Evolutionary conservation across 2,888 invertebrate species (phyloP), one percentile per base, ranked within the genome.

Genomic region (Ectropis crepuscularia): DNA sequence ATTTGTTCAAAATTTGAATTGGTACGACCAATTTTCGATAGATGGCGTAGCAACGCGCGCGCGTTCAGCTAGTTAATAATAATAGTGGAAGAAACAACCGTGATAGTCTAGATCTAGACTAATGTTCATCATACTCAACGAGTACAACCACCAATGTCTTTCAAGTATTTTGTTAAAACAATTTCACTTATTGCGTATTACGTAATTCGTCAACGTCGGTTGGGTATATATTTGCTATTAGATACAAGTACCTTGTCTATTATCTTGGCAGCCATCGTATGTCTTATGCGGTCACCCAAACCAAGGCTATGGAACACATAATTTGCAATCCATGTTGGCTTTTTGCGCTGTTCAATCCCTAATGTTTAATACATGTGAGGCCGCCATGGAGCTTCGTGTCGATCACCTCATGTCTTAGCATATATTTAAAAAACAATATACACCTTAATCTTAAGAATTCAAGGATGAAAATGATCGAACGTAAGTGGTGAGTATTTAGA

Each of bases 221-320:
- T 28, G 16, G 16, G 16, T 28, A 28, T 28, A 28, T 28, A 28
- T 28, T 28, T 28, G 16, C 10, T 7, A 41, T 41, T 41, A 9
- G 41, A 41, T 41, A 41, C 12, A 60, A n/a, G 28, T 61, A 60
- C 50, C 9, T 38, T 10, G 28, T 53, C 49, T 51, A 57, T 75
- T 76, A 72, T 72, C 69, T 71, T 63, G 70, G 48, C 57, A 73
- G 69, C 68, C 67, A 74, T 67, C 75, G 75, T 74, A 76, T 72
- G 66, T 73, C 72, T 75, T 82, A 80, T 80, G 76, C 83, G 85
- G 83, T 86, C 87, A 87, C 78, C 80, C 74, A 80, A 80, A 74
- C 84, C 90, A 91, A 91, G 91, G 91, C 91, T 90, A 89, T 82
- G 76, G 81, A 82, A 82, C 81, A 83, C 72, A 80, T 74, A 86